These are phyloP conservation scores for Rotaria macrura DNA, from an alignment of 2,888 invertebrate species.

Conservation along the genomic window DNA sequence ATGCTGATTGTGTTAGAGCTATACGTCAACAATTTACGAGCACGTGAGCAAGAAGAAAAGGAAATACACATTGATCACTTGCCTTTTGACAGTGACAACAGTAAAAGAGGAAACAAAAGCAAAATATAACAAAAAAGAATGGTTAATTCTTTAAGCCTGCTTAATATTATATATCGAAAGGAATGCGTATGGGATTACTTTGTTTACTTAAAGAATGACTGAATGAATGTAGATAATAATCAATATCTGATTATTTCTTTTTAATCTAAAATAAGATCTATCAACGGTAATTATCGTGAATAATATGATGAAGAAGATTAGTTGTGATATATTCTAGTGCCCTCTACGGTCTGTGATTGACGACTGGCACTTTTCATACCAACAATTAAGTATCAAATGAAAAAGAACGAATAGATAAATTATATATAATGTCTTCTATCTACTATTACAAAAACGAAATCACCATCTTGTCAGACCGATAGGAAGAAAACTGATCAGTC, in stretches of 20 bases:
- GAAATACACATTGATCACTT: not conserved
- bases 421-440: not conserved
- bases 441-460: not conserved
- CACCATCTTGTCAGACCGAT: not conserved
- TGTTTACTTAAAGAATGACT: not conserved
- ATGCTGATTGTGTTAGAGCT: not conserved
- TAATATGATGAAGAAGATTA: not conserved
- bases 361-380: not conserved
- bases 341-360: not conserved
- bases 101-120: not conserved
- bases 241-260: not conserved
- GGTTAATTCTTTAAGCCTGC: not conserved
- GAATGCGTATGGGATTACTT: not conserved
- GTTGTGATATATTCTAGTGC: not conserved
- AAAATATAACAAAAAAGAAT: not conserved
- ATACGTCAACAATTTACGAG: not conserved
- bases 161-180: not conserved
- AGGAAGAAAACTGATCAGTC: not conserved
- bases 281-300: not conserved
- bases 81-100: not conserved
- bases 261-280: not conserved
- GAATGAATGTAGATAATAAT: not conserved
- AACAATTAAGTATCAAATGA: not conserved
- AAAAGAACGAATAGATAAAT: not conserved
- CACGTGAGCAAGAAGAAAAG: not conserved